These are phyloP conservation scores for Brachionus asplanchnoidis DNA, from an alignment of 1,140 invertebrate genomes.

Conservation along the genomic window DNA sequence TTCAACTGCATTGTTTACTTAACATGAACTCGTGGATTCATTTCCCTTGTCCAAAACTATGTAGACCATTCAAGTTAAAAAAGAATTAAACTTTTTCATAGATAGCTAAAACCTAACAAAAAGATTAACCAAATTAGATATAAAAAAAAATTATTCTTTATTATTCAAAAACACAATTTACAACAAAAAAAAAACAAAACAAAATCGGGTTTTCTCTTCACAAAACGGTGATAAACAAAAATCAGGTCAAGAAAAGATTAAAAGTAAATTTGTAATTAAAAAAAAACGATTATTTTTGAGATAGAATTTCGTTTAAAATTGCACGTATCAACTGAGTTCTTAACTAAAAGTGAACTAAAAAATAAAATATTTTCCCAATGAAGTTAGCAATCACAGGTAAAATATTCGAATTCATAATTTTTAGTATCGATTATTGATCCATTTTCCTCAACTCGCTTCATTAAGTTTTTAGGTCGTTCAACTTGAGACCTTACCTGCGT, in stretches of 20 bases:
- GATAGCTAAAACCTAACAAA: background rate
- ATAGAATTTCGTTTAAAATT: background rate
- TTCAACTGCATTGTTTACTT: background rate
- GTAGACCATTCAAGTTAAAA: background rate
- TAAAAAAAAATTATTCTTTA: background rate
- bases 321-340: background rate
- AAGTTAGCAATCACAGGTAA: background rate
- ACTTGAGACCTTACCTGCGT: background rate
- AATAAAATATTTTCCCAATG: background rate
- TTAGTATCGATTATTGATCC: background rate
- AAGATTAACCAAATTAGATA: too few relatives aligned
- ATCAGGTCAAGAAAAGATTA: background rate
- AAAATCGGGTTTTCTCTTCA: background rate
- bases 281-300: background rate
- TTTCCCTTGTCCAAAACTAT: background rate
- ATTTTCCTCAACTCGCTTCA: background rate
- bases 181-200: background rate
- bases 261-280: background rate
- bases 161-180: background rate
- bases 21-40: background rate
- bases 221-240: background rate
- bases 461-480: conserved; percentile 5
- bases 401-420: background rate
- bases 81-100: background rate
- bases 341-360: background rate